Evolutionary conservation across 1,140 invertebrate genomes (phyloP).

Genomic region (Leptinotarsa undecemlineata): DNA sequence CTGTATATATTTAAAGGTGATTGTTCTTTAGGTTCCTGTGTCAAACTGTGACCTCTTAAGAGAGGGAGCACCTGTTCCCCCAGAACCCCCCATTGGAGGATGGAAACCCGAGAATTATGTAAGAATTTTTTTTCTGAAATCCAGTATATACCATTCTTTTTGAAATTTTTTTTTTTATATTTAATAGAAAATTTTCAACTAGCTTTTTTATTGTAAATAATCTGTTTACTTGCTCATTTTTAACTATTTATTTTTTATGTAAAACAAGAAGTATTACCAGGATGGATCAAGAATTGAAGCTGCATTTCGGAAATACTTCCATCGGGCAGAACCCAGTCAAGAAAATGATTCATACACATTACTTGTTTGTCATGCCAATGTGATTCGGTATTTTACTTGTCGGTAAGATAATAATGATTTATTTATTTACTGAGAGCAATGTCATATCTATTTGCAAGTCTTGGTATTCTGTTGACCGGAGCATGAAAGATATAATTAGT

Average conservation of each 20-base stretch:
- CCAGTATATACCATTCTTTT: not conserved
- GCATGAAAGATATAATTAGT: too few species aligned
- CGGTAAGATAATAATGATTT: conserved; percentile 65
- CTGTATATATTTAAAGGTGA: not conserved
- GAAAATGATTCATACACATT: conserved; percentile 86
- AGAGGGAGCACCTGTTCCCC: conserved; percentile 93
- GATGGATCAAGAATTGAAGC: conserved; percentile 97
- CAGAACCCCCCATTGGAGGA: conserved; percentile 83
- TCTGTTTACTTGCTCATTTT: too few species aligned
- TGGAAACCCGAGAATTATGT: conserved; percentile 86
- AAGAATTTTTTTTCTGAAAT: conserved; percentile 48
- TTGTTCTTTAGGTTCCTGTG: conserved; percentile 56
- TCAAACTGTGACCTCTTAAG: conserved; percentile 77
- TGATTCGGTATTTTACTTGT: conserved; percentile 97
- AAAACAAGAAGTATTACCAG: conserved; percentile 81
- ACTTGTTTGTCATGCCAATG: conserved; percentile 97
- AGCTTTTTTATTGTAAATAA: too few species aligned
- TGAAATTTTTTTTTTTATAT: not conserved
- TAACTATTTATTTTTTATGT: too few species aligned
- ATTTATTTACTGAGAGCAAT: too few species aligned
- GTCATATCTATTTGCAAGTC: too few species aligned
- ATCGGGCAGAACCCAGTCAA: conserved; percentile 83
- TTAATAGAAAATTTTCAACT: too few species aligned
- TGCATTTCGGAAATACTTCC: conserved; percentile 91
- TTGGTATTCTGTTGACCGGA: too few species aligned